Conservation (phyloP, 2,797 vertebrate species). For the Vultur gryphus region DNA sequence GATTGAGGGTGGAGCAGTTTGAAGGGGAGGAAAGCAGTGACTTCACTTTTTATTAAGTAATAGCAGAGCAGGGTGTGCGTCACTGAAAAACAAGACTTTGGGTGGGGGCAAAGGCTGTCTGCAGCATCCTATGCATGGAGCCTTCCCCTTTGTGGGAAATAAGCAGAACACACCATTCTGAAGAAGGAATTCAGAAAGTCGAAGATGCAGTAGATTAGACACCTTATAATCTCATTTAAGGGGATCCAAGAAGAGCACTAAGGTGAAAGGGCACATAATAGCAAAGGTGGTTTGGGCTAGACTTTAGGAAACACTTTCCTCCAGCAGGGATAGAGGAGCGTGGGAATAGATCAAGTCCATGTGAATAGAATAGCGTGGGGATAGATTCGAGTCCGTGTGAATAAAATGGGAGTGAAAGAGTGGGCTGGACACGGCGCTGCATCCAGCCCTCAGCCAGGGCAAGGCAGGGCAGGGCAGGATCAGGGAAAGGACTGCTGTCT, state of each 20-base stretch:
- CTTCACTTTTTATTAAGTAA: constrained; percentile 61
- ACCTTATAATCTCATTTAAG: neutral
- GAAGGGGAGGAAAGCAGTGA: constrained; percentile 40
- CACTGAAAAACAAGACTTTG: constrained; percentile 50
- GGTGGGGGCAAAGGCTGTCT: constrained; percentile 11
- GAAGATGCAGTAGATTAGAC: neutral
- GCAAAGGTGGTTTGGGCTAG: neutral
- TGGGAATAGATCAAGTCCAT: neutral
- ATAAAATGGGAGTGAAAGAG: neutral
- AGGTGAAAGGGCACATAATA: neutral
- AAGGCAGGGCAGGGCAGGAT: neutral
- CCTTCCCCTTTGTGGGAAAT: neutral
- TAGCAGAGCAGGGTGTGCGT: neutral
- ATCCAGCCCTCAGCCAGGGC: neutral
- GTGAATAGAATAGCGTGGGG: neutral
- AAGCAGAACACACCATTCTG: neutral
- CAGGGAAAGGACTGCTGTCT: neutral
- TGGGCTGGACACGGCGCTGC: neutral
- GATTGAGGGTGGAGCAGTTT: constrained; percentile 48
- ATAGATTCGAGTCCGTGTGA: neutral
- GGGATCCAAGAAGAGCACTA: neutral
- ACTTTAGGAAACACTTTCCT: neutral
- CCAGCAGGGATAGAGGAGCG: neutral
- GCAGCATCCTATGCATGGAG: neutral
- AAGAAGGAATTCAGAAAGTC: neutral